Evolutionary conservation across 1,140 invertebrate genomes (phyloP).

Genomic region (Drosophila auraria): DNA sequence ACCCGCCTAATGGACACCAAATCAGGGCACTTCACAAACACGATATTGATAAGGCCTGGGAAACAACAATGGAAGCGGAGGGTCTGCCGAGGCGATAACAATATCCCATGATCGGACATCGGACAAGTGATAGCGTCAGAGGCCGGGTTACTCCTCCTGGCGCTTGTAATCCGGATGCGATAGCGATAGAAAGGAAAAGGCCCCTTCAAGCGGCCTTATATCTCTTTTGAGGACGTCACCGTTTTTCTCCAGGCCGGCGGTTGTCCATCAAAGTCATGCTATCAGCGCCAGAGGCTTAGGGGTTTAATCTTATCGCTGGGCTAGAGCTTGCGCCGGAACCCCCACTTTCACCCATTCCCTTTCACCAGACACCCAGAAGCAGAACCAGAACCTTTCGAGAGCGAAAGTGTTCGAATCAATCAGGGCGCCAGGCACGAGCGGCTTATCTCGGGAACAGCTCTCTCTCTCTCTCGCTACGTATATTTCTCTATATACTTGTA

Average conservation of each 20-base stretch:
- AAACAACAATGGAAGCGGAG: conserved; percentile 17
- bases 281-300: conserved; percentile 16
- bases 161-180: conserved; percentile 37
- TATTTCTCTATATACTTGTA: background rate
- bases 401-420: conserved; percentile 27
- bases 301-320: conserved; percentile 46
- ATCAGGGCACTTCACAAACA: conserved; percentile 59
- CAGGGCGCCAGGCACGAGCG: conserved; percentile 24
- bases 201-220: background rate
- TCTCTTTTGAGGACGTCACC: conserved; percentile 35
- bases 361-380: conserved; percentile 1
- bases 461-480: background rate
- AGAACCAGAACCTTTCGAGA: background rate
- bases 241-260: background rate
- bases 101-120: background rate
- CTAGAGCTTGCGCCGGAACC: conserved; percentile 9
- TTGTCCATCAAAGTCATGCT: conserved; percentile 22
- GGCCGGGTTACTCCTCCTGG: background rate
- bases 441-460: background rate
- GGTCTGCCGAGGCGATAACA: conserved; percentile 12
- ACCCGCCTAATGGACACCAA: conserved; percentile 32
- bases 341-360: background rate
- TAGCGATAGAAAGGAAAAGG: conserved; percentile 35
- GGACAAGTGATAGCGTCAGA: conserved; percentile 26
- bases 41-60: conserved; percentile 45